These are phyloP conservation scores for Panagrolaimus sp. DNA, from an alignment of 1,140 invertebrate genomes.

Conservation along the genomic window DNA sequence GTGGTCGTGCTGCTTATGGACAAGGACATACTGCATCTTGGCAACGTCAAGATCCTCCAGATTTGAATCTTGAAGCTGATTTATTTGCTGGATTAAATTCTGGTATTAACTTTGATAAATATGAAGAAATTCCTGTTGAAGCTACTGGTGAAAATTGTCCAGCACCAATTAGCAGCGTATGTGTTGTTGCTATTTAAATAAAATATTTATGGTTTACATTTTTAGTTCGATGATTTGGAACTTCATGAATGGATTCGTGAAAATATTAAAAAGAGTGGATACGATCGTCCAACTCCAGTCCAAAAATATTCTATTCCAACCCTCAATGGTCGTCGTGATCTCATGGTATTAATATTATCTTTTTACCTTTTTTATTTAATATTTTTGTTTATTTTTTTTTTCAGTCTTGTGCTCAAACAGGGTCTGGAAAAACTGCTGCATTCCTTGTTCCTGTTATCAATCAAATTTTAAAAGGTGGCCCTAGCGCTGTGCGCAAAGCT, in stretches of 20 bases:
- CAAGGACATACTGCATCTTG: slow-evolving; percentile 18
- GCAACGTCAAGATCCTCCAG: slow-evolving; percentile 41
- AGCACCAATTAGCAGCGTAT: slow-evolving; percentile 66
- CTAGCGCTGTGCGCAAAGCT: slow-evolving; percentile 21
- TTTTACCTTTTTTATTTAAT: too few relatives aligned
- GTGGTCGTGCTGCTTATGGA: background rate
- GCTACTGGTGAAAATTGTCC: slow-evolving; percentile 89
- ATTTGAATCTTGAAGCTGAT: slow-evolving; percentile 42
- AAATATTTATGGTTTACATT: too few relatives aligned
- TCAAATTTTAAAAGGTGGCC: slow-evolving; percentile 72
- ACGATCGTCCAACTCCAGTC: slow-evolving; percentile 54
- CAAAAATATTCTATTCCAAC: slow-evolving; percentile 89
- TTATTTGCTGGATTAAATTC: slow-evolving; percentile 58
- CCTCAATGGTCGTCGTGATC: slow-evolving; percentile 74
- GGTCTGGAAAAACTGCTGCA: slow-evolving; percentile 78
- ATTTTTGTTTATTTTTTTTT: too few relatives aligned
- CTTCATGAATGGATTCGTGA: slow-evolving; percentile 56
- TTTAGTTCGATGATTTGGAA: slow-evolving; percentile 49
- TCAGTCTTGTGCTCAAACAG: slow-evolving; percentile 89
- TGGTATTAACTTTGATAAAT: slow-evolving; percentile 99
- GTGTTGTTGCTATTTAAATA: too few relatives aligned
- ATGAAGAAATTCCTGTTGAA: slow-evolving; percentile 99
- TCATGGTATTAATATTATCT: too few relatives aligned
- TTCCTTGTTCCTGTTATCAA: slow-evolving; percentile 92
- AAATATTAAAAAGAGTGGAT: slow-evolving; percentile 56